Base-by-base conservation (phyloP, 2,888 invertebrate genomes). In the Trichogramma evanescens region DNA sequence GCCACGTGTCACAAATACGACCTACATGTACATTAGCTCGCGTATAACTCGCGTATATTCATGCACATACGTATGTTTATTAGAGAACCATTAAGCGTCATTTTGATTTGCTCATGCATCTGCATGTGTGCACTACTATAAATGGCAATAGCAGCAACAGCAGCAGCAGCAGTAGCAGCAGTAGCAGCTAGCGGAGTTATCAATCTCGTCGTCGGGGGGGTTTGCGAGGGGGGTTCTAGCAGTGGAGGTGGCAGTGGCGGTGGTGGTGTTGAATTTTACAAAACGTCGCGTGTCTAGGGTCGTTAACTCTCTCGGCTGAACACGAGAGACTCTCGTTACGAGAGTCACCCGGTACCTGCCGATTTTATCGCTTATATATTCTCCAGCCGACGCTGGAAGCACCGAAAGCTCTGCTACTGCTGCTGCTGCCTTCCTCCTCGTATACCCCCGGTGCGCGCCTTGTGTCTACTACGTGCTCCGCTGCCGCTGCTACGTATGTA, bases 241-340 rank as follows among this genome's bases (percentile, higher is more conserved):
- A 26, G 26, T 26, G 26, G 26, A 26, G 26, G 26, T 26, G 26
- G 26, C 26, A 26, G 26, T 3, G 26, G 26, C 26, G 26, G 26
- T 26, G 26, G 53, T 63, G 59, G 66, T 66, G 67, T 67, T 68
- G 65, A 68, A 69, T 68, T 67, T 64, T 63, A 66, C 65, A 66
- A 61, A 63, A 66, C 62, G 63, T 70, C 67, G 70, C 70, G 66
- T 70, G 69, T 64, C 60, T 54, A 52, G 54, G 57, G 64, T 66
- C 67, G 64, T 70, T 70, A 70, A 65, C 64, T 55, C 26, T 41
- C 44, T 52, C 56, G 26, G 26, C 26, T 26, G 52, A 63, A 64
- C 69, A 69, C 67, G 69, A 68, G 64, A 68, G 67, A 64, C 64
- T 68, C 68, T 67, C 68, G 66, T 68, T 69, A 69, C 59, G 59